Base-by-base conservation (phyloP, 1,140 invertebrate species). In the Solenopsis fugax region DNA sequence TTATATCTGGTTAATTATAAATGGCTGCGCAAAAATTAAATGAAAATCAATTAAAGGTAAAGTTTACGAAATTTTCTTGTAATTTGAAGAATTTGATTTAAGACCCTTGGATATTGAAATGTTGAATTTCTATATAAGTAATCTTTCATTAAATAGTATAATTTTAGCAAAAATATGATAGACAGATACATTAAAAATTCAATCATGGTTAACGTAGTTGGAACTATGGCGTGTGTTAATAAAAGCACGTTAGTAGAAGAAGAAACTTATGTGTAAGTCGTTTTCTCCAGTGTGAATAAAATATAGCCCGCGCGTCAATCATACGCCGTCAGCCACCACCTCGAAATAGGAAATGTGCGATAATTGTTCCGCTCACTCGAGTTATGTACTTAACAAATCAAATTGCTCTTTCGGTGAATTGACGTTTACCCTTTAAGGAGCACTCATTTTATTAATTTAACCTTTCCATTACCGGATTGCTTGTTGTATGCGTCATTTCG, bases 361-460 rank as follows among this genome's bases (percentile, higher is more conserved):
- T 90, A 90, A 86, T 85, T 75, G 65, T 24, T 80, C 56, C 73
- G 56, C 34, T 60, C 7, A 6, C 24, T 6, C 48, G 48, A 84
- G 45, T 65, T 86, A 56, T 90, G 84, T 91, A 90, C 78, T 91
- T 80, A 87, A 90, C 84, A 72, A 91, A 88, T 91, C 76, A 82
- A 88, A 90, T 77, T 86, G 58, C 41, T 58, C 24, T 18, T 80
- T 41, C 64, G 4, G 41, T 13, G 87, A 88, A 88, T 72, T 76
- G 89, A 88, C 78, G 41, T 73, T 48, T 7, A 48, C 18, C 48
- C 13, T 86, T 78, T 69, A 81, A 72, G 75, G 37, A 65, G 52
- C 16, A 60, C 52, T 60, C n/a, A 13, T 73, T 45, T 62, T 13
- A 91, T 91, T 90, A 90, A 91, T 87, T 91, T 77, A 67, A 41